Evolutionary conservation across 1,140 invertebrate species (phyloP), one percentile per base, ranked within the genome.

Genomic region (Trachymyrmex cornetzi): DNA sequence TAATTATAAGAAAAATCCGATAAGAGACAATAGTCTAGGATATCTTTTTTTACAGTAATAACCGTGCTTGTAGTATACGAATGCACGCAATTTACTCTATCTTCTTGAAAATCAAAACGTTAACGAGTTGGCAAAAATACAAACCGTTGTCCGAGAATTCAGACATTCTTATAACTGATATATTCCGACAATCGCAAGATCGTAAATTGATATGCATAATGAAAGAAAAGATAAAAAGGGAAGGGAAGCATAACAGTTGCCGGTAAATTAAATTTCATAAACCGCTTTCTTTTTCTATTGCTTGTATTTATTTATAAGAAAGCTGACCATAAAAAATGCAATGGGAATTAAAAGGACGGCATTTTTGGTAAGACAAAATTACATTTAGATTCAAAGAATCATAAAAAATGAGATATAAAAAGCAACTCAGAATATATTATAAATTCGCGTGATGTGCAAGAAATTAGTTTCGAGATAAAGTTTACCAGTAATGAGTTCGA

Each of bases 141-240:
- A 87, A 89, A 89, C 79, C 77, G 64, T 84, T 77, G 87, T 89
- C 38, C 44, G 67, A 22, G 67, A 48, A 34, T 7, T 11, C 61
- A 74, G 74, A 89, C 67, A 87, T 90, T 90, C 85, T 88, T 85
- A 85, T 90, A 90, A 91, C 86, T 64, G 80, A 90, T 90, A 90
- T 81, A 90, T 88, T 81, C 48, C 75, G 74, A 69, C 66, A 79
- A 90, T 79, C 74, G 79, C 79, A 55, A 87, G 66, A 61, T 86
- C 77, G 81, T 90, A 87, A 67, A 89, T 87, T 85, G 63, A 87
- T 80, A 87, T 88, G 81, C 87, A 81, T 89, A 91, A 90, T 89
- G 89, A 89, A 90, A 90, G 87, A 57, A 87, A 89, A 84, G 66
- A 57, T 74, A 72, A 69, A 64, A 72, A 48, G 74, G 63, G 71